phyloP scores from a whole-genome alignment of 2,797 vertebrate species.

The Lepilemur ruficaudatus region DNA sequence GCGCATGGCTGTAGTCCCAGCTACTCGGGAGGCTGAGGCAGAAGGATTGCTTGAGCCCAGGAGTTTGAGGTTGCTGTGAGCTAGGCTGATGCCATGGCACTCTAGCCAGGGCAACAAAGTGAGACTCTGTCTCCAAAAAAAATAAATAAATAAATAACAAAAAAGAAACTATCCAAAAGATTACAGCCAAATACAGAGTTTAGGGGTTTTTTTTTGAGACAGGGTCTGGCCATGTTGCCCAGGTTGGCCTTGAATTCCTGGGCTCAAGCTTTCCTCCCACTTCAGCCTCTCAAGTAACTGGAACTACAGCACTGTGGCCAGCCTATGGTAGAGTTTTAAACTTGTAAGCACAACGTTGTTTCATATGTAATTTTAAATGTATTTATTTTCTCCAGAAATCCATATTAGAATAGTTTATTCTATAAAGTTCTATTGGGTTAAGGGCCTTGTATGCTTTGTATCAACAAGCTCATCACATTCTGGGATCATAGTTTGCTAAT shows the following conservation, averaged over 20 bases:
- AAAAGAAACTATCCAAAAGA: background rate
- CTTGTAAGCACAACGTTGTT: background rate
- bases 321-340: slow-evolving; percentile 8
- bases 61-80: too few relatives aligned
- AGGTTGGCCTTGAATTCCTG: background rate
- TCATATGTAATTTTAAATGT: background rate
- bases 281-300: background rate
- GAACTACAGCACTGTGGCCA: background rate
- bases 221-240: background rate
- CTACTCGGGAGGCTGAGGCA: too few relatives aligned
- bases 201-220: background rate
- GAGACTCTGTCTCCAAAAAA: too few relatives aligned
- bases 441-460: background rate
- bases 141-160: too few relatives aligned
- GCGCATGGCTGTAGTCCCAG: too few relatives aligned
- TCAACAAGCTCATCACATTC: background rate
- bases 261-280: background rate
- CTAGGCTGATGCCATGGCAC: too few relatives aligned
- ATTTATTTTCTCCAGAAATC: slow-evolving; percentile 37
- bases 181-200: background rate
- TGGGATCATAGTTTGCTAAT: background rate
- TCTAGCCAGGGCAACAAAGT: too few relatives aligned
- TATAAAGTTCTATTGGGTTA: background rate
- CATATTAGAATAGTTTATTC: background rate
- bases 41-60: too few relatives aligned